phyloP scores from a whole-genome alignment of 2,888 invertebrate genomes.

The Xestobium rufovillosum region DNA sequence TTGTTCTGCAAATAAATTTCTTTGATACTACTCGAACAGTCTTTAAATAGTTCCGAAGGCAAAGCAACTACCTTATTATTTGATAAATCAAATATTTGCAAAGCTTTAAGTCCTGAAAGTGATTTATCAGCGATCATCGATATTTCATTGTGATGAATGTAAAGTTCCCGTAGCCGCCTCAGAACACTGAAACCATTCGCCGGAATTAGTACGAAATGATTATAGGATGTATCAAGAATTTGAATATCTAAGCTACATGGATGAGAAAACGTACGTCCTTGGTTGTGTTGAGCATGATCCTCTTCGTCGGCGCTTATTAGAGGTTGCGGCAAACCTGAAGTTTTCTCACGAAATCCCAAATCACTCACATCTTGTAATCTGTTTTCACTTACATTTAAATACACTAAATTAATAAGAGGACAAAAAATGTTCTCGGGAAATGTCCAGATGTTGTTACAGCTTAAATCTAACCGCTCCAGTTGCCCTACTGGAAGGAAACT shows the following conservation, averaged over 20 bases:
- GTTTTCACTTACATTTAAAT: conserved; percentile 80
- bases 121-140: conserved; percentile 81
- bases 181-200: conserved; percentile 75
- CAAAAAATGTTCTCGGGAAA: conserved; percentile 82
- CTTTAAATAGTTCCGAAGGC: conserved; percentile 77
- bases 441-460: conserved; percentile 84
- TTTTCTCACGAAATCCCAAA: conserved; percentile 72
- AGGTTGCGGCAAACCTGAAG: conserved; percentile 53
- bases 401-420: conserved; percentile 68
- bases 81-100: conserved; percentile 81
- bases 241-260: conserved; percentile 75
- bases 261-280: conserved; percentile 34
- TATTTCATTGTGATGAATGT: conserved; percentile 82
- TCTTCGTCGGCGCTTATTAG: conserved; percentile 56
- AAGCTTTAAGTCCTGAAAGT: conserved; percentile 67
- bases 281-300: conserved; percentile 40
- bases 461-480: conserved; percentile 76
- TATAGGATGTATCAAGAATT: conserved; percentile 74
- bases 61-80: conserved; percentile 85
- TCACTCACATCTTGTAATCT: conserved; percentile 82
- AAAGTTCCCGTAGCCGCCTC: conserved; percentile 68
- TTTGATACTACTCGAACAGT: conserved; percentile 69
- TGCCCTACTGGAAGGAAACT: conserved; percentile 71
- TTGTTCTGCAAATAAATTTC: conserved; percentile 89
- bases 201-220: conserved; percentile 77